These are phyloP conservation scores for Dryobates pubescens DNA, from an alignment of 2,797 vertebrate genomes.

Conservation along the genomic window DNA sequence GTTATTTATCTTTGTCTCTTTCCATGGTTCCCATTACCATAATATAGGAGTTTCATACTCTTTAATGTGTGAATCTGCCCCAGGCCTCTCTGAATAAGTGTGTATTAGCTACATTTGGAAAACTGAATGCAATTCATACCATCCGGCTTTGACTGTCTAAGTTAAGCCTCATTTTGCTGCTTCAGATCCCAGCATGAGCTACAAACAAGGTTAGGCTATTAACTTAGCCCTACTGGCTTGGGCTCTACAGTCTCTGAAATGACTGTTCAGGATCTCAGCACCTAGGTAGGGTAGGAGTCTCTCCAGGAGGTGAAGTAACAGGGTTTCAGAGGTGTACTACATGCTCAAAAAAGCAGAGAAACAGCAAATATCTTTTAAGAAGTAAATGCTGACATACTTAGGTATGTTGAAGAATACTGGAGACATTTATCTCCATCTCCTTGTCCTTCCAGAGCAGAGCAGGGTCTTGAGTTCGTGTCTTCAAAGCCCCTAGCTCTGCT, in stretches of 20 bases:
- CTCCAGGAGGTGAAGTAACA: conserved; percentile 25
- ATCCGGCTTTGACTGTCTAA: conserved; percentile 25
- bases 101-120: conserved; percentile 37
- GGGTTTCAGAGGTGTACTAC: conserved; percentile 56
- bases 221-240: neutral
- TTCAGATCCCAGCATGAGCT: neutral
- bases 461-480: conserved; percentile 2
- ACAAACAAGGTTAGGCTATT: neutral
- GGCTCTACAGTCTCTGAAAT: neutral
- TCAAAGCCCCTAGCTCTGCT: neutral
- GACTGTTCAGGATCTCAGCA: neutral
- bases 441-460: conserved; percentile 2
- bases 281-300: conserved; percentile 5
- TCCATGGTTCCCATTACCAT: conserved; percentile 40
- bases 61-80: conserved; percentile 46
- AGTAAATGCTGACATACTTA: neutral
- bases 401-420: conserved; percentile 10
- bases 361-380: conserved; percentile 23
- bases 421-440: conserved; percentile 20
- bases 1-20: conserved; percentile 48
- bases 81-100: conserved; percentile 18
- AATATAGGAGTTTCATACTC: neutral
- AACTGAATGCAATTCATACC: conserved; percentile 1
- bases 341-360: conserved; percentile 43
- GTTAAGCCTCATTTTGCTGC: conserved; percentile 17